Base-by-base conservation (phyloP, 2,797 vertebrate species). In the Threskiornis aethiopicus region DNA sequence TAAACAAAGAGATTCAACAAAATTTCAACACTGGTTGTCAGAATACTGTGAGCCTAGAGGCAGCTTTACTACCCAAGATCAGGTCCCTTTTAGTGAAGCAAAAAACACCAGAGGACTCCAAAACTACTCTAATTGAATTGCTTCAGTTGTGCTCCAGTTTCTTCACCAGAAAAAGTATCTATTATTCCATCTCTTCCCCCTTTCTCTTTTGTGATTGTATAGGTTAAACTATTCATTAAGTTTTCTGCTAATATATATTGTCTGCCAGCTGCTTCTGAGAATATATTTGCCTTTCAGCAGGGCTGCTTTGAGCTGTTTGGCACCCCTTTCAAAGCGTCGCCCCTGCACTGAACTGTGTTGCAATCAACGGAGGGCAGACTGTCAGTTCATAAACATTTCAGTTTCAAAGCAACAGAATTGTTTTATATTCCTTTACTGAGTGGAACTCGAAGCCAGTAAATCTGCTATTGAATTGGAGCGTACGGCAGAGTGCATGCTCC, bases 401-500 rank as follows among this genome's bases (percentile, higher is more conserved):
- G 18, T 88, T 90, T 91, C 76, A 86, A 88, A 84, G 37, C 15
- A 42, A 13, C 15, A 67, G 55, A 67, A 19, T 13, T 73, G 15
- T 28, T 86, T 91, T 81, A 22, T 70, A 39, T 39, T 65, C 35
- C n/a, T 54, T 81, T 65, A 28, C n/a, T 0, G 2, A 75, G 66
- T 14, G 11, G 33, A 86, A 71, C 8, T 9, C 41, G 37, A 93
- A 87, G 57, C 16, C 17, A 26, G 11, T 55, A 86, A 94, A 84
- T 64, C 22, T 75, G 26, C 33, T 54, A 4, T 22, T 59, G 72
- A 71, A 64, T 49, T 13, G 10, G n/a, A 71, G 49, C 0, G 1
- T 42, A 67, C 0, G 0, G 11, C 19, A 85, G 29, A 70, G 29
- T 24, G 10, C 9, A 14, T 17, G 31, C 29, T 72, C 26, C 7